These are phyloP conservation scores for Scytalopus superciliaris DNA, from an alignment of 2,113 vertebrate genomes.

Conservation along the genomic window DNA sequence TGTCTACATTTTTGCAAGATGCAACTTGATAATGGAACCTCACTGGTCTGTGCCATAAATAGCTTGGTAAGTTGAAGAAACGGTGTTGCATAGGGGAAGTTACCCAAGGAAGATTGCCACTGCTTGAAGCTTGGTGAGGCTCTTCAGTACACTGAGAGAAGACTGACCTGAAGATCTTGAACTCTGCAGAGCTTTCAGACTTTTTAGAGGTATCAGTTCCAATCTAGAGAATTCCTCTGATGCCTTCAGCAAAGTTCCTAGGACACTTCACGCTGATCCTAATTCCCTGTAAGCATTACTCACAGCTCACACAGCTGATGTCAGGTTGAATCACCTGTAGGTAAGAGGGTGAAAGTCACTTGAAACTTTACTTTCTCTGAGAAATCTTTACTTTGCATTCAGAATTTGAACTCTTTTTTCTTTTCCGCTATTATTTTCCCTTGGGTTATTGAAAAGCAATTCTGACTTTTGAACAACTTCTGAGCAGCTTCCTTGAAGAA, in stretches of 20 bases:
- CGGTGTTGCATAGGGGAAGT: too few relatives aligned
- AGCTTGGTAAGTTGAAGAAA: not conserved
- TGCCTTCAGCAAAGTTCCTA: not conserved
- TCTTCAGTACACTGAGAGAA: not conserved
- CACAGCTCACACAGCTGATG: not conserved
- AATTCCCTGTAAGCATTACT: not conserved
- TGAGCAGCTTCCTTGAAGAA: not conserved
- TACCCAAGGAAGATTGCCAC: not conserved
- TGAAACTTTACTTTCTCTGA: not conserved
- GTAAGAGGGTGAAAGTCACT: not conserved
- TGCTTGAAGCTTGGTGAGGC: not conserved
- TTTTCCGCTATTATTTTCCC: fast-evolving
- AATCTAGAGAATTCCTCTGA: not conserved
- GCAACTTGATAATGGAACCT: not conserved
- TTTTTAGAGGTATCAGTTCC: not conserved
- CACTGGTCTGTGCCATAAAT: fast-evolving
- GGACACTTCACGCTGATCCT: not conserved
- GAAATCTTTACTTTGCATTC: not conserved
- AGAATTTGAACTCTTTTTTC: not conserved
- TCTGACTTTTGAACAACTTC: not conserved
- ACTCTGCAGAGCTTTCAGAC: not conserved
- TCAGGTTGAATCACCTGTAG: not conserved
- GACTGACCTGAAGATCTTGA: not conserved
- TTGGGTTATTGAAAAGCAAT: not conserved
- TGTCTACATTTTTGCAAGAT: not conserved